Evolutionary conservation across 1,140 invertebrate species (phyloP).

Genomic region (Nasonia vitripennis): DNA sequence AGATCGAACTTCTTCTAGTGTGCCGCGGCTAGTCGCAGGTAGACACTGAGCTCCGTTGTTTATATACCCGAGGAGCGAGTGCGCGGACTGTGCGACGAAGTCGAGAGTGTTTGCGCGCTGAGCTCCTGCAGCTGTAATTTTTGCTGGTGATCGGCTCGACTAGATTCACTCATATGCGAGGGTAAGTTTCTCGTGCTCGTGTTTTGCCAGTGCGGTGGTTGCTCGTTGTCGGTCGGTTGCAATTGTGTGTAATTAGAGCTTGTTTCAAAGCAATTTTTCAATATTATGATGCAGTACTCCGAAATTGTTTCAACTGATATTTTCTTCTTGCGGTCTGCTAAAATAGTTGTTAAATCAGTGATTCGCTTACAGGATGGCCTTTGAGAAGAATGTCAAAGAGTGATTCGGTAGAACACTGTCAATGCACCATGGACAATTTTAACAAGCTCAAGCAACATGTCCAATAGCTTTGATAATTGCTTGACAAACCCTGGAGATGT

Average conservation of each 20-base stretch:
- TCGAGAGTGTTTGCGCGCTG: not conserved
- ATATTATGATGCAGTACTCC: not conserved
- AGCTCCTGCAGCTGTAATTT: not conserved
- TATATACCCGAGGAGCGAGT: not conserved
- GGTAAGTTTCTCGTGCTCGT: not conserved
- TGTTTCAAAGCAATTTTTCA: not conserved
- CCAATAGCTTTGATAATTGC: constrained; percentile 72
- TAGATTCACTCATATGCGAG: not conserved
- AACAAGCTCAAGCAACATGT: constrained; percentile 65
- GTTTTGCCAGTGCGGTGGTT: not conserved
- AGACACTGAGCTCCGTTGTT: not conserved
- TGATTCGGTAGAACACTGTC: not conserved
- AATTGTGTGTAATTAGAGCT: not conserved
- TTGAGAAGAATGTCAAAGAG: not conserved
- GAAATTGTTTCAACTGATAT: no score
- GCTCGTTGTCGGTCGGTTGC: not conserved
- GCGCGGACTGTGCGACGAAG: not conserved
- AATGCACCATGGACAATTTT: constrained; percentile 28
- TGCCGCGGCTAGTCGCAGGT: not conserved
- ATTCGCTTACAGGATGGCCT: constrained; percentile 18
- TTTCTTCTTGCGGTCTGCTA: no score
- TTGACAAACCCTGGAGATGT: constrained; percentile 75
- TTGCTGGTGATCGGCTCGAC: not conserved
- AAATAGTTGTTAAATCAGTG: not conserved
- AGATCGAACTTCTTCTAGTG: no score